Evolutionary conservation across 2,797 vertebrate genomes (phyloP).

Genomic region (Myripristis murdjan): DNA sequence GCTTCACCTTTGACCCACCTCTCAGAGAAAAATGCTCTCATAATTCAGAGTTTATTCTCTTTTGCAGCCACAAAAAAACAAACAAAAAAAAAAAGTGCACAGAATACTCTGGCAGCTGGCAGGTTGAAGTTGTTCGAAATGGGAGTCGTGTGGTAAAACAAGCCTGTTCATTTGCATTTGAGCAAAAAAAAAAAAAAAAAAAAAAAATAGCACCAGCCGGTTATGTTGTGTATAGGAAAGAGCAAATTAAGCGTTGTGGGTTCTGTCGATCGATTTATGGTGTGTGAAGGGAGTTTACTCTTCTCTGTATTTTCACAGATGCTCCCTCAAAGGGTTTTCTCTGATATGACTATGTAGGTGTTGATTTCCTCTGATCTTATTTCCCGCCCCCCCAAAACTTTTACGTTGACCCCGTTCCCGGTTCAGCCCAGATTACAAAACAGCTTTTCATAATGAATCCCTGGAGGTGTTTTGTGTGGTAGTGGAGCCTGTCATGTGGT

Average conservation of each 20-base stretch:
- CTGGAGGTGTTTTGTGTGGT: constrained; percentile 64
- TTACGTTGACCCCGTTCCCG: constrained; percentile 37
- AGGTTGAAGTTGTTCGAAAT: no score
- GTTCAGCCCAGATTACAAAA: constrained; percentile 39
- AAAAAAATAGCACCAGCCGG: no score
- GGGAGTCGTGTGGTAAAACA: no score
- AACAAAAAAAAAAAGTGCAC: no score
- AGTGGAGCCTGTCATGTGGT: constrained; percentile 58
- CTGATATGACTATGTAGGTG: neutral
- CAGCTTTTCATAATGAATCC: constrained; percentile 51
- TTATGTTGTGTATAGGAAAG: no score
- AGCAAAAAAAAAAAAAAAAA: no score
- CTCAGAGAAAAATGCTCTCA: neutral
- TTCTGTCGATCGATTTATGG: no score
- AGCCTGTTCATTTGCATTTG: no score
- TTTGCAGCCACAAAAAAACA: constrained; percentile 7
- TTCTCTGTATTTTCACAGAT: no score
- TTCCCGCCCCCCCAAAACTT: constrained; percentile 26
- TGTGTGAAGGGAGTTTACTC: no score
- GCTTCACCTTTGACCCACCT: neutral
- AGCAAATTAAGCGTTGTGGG: no score
- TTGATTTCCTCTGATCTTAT: constrained; percentile 30
- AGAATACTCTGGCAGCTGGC: no score
- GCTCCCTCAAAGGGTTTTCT: constrained; percentile 12
- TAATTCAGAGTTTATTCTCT: neutral